These are phyloP conservation scores for Lochmaea crataegi DNA, from an alignment of 2,888 invertebrate genomes.

Conservation along the genomic window DNA sequence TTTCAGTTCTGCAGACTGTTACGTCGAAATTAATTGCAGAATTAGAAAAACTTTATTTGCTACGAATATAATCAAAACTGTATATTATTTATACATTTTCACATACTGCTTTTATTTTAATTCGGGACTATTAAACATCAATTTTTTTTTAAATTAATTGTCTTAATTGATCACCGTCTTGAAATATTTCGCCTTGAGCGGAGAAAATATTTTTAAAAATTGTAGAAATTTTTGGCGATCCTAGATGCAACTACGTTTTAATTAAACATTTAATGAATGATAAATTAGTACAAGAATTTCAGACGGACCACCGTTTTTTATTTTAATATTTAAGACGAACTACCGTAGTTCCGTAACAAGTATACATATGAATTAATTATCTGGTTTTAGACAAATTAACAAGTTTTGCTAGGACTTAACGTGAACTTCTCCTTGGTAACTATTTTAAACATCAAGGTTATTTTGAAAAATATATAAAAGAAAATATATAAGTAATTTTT, in stretches of 20 bases:
- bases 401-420: conserved; percentile 1
- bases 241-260: background rate
- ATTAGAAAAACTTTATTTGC: too few species aligned
- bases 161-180: background rate
- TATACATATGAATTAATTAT: conserved; percentile 15
- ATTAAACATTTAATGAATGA: background rate
- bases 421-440: background rate
- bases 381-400: conserved; percentile 6
- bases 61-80: too few species aligned
- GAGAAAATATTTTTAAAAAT: background rate
- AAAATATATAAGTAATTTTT: too few species aligned
- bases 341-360: conserved; percentile 6
- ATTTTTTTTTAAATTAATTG: background rate
- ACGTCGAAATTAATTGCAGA: too few species aligned
- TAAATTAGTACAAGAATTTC: background rate
- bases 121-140: background rate
- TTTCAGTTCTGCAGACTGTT: too few species aligned
- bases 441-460: background rate
- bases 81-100: too few species aligned
- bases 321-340: background rate
- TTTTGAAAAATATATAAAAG: background rate
- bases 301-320: background rate
- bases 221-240: background rate
- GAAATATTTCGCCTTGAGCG: conserved; percentile 3
- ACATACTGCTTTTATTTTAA: too few species aligned